Evolutionary conservation across 2,797 vertebrate species (phyloP), one percentile per base, ranked within the genome.

Genomic region (Poeciliopsis turneri): DNA sequence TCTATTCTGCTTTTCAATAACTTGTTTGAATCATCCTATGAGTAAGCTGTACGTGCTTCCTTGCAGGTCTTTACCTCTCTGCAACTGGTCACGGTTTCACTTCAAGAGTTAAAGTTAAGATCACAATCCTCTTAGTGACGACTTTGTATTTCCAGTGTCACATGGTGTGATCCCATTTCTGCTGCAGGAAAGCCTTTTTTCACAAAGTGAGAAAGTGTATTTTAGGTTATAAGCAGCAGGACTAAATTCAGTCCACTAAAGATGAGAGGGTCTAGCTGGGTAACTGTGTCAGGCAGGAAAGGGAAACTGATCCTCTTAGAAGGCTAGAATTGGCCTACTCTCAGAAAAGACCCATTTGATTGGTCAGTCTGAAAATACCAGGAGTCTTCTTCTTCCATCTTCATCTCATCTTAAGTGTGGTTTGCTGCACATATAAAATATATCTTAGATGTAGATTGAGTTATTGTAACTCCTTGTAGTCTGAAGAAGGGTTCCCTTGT

Each of bases 261-360:
- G 36, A 71, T 82, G 86, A 81, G 89, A 43, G 76, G 74, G 33
- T 25, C 78, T 78, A 49, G 82, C 79, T 76, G 86, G 76, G 78
- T 88, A 90, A 88, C 86, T 92, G 88, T 93, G 92, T 90, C 91
- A 92, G 87, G 87, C 89, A 91, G 92, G 86, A 92, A 91, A 84
- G 81, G 79, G 84, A 91, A 91, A 91, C 89, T 88, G 92, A 94
- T 94, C 92, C 93, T 92, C 92, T 93, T 95, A 93, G 90, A 86
- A 80, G 87, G 80, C 87, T 88, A 78, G 86, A 93, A 86, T 92
- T 94, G 93, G 91, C 90, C 76, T 68, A 45, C 77, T 79, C 85
- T 94, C 89, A 91, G 92, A 91, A 93, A 93, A 92, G 89, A 90
- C 92, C 92, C 88, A 89, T 89, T 88, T 80, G 85, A 92, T 90